Evolutionary conservation across 1,140 invertebrate genomes (phyloP), one percentile per base, ranked within the genome.

Genomic region (Papilio xuthus): DNA sequence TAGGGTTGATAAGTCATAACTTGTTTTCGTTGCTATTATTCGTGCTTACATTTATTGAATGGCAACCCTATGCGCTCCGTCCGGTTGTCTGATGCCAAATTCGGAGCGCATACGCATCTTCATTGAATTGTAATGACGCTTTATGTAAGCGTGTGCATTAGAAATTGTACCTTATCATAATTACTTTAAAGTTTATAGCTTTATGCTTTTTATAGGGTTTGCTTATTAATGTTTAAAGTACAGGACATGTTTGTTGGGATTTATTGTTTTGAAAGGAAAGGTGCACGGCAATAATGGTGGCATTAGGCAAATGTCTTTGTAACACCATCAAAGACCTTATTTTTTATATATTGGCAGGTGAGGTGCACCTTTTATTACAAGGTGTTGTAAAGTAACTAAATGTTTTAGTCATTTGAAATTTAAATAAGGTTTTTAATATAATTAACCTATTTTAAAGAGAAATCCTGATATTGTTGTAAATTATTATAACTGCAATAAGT

Each of bases 121-220:
- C 75, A n/a, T 42, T 63, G 81, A 78, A 82, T 82, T 70, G 77
- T 56, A 82, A 82, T 75, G 67, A 67, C 20, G 44, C 63, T 81
- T 82, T 71, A 72, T 72, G 42, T 47, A 47, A 78, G 44, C 12
- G 44, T 42, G 12, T 9, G 12, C 13, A 15, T 73, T 20, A n/a
- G 13, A 73, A 73, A 32, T 28, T 23, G 28, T 4, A 15, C 42
- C 41, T 73, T 44, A 26, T 47, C 50, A 3, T 1, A 28, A 73
- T n/a, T 20, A 13, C 23, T 1, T 26, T 73, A 73, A 73, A 26
- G 42, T 9, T 73, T 47, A 23, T 28, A 10, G 0, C 10, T 23
- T 60, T 13, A 10, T 60, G 20, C 56, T 13, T 26, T 2, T 18
- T 60, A 4, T 28, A 60, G 23, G 23, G 56, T 60, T 60, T 26